Conservation (phyloP, 1,140 invertebrate species). For the Wiebesia pumilae region DNA sequence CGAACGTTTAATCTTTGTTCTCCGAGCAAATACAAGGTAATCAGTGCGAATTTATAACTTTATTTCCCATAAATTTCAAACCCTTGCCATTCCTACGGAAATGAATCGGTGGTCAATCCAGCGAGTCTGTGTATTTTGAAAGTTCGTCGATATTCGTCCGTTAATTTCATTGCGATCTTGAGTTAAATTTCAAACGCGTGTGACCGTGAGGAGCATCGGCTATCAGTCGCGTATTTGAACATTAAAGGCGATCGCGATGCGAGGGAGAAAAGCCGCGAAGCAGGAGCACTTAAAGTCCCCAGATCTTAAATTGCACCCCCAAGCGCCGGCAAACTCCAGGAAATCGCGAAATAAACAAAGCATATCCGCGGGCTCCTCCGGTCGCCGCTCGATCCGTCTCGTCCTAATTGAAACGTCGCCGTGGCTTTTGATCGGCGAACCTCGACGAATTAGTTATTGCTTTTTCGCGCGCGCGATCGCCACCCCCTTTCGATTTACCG, state of each 20-base stretch:
- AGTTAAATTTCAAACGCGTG: neutral
- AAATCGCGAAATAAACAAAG: neutral
- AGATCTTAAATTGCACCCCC: neutral
- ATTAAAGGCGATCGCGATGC: neutral
- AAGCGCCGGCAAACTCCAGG: too few relatives aligned
- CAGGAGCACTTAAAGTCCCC: too few relatives aligned
- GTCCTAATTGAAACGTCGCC: neutral
- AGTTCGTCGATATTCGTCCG: neutral
- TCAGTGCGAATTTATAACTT: neutral
- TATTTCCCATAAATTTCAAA: neutral
- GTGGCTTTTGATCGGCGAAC: neutral
- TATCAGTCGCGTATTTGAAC: neutral
- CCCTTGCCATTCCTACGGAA: neutral
- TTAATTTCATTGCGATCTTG: neutral
- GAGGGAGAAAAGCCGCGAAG: too few relatives aligned
- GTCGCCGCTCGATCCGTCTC: too few relatives aligned
- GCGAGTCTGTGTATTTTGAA: neutral
- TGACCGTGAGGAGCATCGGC: neutral
- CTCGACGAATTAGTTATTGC: constrained; percentile 61
- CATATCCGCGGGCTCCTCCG: neutral
- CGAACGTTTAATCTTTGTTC: constrained; percentile 18
- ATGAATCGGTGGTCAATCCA: neutral
- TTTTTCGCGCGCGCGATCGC: constrained; percentile 40
- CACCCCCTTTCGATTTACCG: neutral
- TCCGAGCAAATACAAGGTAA: neutral